Percentiles rank a stretch among this genome's conserved stretches.
Conservation (phyloP, 2,888 invertebrate species). For the Nezara viridula region DNA sequence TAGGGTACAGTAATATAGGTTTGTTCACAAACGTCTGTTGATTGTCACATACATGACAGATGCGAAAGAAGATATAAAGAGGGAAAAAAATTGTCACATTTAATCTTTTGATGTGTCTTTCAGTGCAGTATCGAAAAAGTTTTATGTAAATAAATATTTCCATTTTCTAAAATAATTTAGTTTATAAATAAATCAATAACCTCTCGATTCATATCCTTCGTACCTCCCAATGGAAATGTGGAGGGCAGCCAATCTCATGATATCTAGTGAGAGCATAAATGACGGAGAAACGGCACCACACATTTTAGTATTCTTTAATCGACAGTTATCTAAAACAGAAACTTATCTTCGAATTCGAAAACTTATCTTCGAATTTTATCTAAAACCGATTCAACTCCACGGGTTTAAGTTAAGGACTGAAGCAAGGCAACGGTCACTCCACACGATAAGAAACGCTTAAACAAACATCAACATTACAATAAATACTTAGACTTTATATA, state of each 20-base stretch:
- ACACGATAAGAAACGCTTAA: neutral
- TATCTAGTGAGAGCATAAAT: neutral
- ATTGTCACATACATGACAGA: too few species aligned
- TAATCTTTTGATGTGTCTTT: too few species aligned
- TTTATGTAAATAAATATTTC: too few species aligned
- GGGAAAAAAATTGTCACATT: too few species aligned
- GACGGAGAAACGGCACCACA: neutral
- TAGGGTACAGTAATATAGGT: too few species aligned
- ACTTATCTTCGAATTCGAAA: too few species aligned
- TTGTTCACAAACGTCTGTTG: too few species aligned
- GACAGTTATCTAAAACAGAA: neutral
- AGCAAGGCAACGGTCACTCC: slow-evolving; percentile 2
- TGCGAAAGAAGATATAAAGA: too few species aligned
- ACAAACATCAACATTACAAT: neutral
- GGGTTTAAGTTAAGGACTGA: neutral
- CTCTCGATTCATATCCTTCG: neutral
- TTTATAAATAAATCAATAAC: neutral
- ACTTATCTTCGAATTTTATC: too few species aligned
- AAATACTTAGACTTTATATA: neutral
- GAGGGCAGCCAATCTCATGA: neutral
- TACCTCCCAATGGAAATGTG: neutral
- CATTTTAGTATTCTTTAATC: neutral
- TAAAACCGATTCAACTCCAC: neutral
- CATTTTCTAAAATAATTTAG: too few species aligned
- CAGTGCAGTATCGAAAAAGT: too few species aligned